A percentile compares a stretch with the other conserved stretches of the same genome.
Conservation (phyloP, 1,140 invertebrate genomes). For the Yoshiicerus persimilis region DNA sequence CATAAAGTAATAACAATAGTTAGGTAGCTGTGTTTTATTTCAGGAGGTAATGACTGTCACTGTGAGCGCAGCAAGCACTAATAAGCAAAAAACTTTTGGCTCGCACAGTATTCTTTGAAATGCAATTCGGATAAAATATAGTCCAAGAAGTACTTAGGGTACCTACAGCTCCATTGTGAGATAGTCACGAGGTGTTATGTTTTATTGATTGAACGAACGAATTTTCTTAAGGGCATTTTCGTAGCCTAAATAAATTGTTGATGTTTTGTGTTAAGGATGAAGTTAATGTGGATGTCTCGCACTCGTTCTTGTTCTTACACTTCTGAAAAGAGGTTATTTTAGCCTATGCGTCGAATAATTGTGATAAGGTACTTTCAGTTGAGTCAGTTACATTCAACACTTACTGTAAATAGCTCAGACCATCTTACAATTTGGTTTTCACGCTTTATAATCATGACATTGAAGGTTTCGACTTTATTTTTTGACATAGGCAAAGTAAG, state of each 20-base stretch:
- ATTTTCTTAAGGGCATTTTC: background rate
- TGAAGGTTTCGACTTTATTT: background rate
- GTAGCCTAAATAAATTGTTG: background rate
- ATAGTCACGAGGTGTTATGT: background rate
- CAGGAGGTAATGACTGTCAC: background rate
- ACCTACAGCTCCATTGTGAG: background rate
- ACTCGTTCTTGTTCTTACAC: background rate
- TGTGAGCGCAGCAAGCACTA: background rate
- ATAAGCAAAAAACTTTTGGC: background rate
- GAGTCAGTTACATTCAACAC: background rate
- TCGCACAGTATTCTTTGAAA: background rate
- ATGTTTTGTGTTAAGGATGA: background rate
- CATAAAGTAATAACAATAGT: no score
- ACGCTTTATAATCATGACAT: constrained; percentile 8
- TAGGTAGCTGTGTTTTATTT: no score
- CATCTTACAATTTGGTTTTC: background rate
- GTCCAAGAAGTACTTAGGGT: background rate
- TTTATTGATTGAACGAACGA: background rate
- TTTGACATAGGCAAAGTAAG: background rate
- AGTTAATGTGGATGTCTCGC: background rate
- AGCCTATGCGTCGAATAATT: background rate
- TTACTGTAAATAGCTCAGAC: background rate
- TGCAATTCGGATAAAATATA: background rate
- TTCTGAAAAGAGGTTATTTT: background rate
- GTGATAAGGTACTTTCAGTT: background rate